A percentile compares a stretch with the other conserved stretches of the same genome.
phyloP scores from a whole-genome alignment of 2,113 vertebrate species.

The Ctenomys sociabilis region DNA sequence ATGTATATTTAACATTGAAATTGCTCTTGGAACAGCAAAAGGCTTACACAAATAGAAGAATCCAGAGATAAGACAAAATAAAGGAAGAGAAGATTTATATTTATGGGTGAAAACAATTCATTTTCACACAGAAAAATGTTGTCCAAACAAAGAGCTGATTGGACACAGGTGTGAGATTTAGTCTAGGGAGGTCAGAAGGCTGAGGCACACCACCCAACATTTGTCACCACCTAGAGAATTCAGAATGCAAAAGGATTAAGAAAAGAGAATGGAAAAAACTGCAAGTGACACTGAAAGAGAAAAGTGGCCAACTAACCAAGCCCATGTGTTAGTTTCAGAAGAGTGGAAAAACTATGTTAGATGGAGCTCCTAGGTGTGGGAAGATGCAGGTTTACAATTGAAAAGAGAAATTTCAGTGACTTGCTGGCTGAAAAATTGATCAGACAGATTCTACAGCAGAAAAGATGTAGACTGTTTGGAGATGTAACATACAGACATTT shows the following conservation, averaged over 20 bases:
- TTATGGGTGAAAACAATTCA: not conserved
- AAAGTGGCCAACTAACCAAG: not conserved
- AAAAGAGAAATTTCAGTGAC: not conserved
- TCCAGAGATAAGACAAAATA: not conserved
- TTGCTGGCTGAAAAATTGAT: not conserved
- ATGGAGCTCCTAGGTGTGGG: not conserved
- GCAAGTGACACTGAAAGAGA: not conserved
- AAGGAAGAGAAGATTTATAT: not conserved
- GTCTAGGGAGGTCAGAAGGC: not conserved
- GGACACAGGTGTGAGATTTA: not conserved
- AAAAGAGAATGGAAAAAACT: not conserved
- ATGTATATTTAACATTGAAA: not conserved
- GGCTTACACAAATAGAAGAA: conserved; percentile 8
- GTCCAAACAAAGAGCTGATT: not conserved
- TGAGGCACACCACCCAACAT: not conserved
- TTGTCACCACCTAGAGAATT: not conserved
- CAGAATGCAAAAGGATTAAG: not conserved
- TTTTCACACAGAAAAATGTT: not conserved
- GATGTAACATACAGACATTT: not conserved
- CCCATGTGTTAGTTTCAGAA: not conserved
- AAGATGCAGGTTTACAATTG: not conserved
- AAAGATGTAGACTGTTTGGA: not conserved
- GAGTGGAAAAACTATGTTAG: not conserved
- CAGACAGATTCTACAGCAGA: not conserved
- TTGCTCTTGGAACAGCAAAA: not conserved